A percentile compares a stretch with the other conserved stretches of the same genome.
Evolutionary conservation across 2,797 vertebrate species (phyloP).

Genomic region (Poecile montanus): DNA sequence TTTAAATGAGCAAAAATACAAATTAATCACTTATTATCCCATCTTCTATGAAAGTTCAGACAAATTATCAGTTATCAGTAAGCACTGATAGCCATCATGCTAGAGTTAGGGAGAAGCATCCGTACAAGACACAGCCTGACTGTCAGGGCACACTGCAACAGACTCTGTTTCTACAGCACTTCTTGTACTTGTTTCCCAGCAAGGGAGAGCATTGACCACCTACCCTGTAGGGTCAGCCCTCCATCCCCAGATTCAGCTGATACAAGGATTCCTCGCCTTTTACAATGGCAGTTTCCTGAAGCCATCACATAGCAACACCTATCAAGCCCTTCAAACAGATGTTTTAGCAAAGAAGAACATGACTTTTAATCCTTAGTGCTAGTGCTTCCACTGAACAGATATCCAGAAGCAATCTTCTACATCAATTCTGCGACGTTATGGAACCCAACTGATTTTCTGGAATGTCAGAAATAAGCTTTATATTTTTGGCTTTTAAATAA

Average conservation of each 20-base stretch:
- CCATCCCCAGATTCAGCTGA: not conserved
- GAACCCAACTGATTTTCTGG: not conserved
- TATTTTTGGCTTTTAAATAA: slow-evolving; percentile 4
- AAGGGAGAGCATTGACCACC: not conserved
- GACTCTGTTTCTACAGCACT: not conserved
- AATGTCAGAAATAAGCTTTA: not conserved
- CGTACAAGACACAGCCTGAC: not conserved
- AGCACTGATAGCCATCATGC: not conserved
- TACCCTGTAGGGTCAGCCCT: not conserved
- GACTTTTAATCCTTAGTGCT: not conserved
- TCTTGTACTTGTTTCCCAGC: not conserved
- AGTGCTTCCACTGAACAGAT: not conserved
- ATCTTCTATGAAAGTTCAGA: not conserved
- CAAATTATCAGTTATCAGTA: not conserved
- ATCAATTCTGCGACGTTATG: not conserved
- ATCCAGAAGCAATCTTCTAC: not conserved
- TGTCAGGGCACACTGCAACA: not conserved
- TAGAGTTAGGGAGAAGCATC: not conserved
- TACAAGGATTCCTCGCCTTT: not conserved
- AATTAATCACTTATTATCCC: not conserved
- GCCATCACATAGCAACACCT: not conserved
- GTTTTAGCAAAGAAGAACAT: not conserved
- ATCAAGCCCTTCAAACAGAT: not conserved
- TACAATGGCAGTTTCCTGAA: not conserved
- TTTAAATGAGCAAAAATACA: not conserved